Evolutionary conservation across 92 coral and sea anemone genomes (phyloP).

Genomic region (Chrysogorgia sp.): DNA sequence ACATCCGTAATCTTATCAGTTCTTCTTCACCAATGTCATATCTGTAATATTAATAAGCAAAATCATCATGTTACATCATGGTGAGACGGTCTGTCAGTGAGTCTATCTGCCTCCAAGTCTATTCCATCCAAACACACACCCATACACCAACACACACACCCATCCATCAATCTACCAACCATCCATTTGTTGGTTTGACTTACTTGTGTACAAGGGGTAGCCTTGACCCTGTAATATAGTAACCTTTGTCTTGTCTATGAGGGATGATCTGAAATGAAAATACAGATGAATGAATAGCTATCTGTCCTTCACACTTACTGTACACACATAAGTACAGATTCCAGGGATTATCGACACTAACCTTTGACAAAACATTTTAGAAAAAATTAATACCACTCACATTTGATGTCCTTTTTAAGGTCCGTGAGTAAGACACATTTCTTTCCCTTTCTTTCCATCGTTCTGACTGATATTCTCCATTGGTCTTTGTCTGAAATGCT

Average conservation of each 20-base stretch:
- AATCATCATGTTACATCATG: neutral
- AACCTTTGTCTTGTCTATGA: conserved; percentile 85
- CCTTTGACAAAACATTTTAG: too few species aligned
- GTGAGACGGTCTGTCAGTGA: neutral
- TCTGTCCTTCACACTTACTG: too few species aligned
- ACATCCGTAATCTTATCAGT: conserved; percentile 67
- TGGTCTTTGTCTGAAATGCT: neutral
- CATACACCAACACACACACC: neutral
- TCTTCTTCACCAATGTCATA: conserved; percentile 86
- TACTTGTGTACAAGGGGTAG: conserved; percentile 81
- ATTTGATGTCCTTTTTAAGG: conserved; percentile 35
- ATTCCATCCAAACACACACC: neutral
- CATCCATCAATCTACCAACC: too few species aligned
- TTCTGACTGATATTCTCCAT: conserved; percentile 5
- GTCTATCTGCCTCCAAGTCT: neutral
- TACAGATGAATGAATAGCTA: too few species aligned
- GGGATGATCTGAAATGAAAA: conserved; percentile 65
- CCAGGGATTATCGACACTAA: too few species aligned
- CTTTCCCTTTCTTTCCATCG: conserved; percentile 33
- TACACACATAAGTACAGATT: too few species aligned
- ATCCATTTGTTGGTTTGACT: too few species aligned
- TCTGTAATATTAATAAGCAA: conserved; percentile 31
- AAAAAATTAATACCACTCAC: conserved; percentile 21
- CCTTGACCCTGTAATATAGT: conserved; percentile 80
- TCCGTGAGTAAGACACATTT: conserved; percentile 7